Evolutionary conservation across 2,113 vertebrate genomes (phyloP), one percentile per base, ranked within the genome.

Genomic region (Pangasianodon gigas): DNA sequence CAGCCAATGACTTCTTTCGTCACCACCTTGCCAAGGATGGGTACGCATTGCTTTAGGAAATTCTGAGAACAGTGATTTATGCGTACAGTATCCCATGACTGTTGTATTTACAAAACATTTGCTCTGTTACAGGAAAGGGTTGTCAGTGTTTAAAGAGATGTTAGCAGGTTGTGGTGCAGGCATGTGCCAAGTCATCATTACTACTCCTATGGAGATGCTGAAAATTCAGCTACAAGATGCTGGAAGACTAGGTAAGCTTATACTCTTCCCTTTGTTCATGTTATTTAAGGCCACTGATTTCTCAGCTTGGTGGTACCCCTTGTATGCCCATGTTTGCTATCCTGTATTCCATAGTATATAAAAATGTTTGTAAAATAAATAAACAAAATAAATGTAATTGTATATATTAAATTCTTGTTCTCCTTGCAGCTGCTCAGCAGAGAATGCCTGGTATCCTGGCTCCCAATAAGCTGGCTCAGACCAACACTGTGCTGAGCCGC

Each of bases 191-290:
- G 97, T 97, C 18, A 74, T 97, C 80, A 81, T 97, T 82, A 97
- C 97, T 37, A 97, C 96, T 29, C 97, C 97, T 7, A 97, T 97
- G 97, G 97, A 97, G 89, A 97, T 97, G 97, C 95, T 97, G 6
- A 97, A 97, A 93, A 97, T 97, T 69, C 96, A 97, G 92, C 91
- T 97, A 0, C 97, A 97, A 91, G 97, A 97, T 88, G 97, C 97
- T 16, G 97, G 97, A 60, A 94, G 97, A 92, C 84, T 97, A 5
- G 94, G 97, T 97, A 88, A 93, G 82, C 7, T 37, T 44, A 44
- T 89, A 5, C 37, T 3, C 1, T 1, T 52, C 0, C 18, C 3
- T 26, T 46, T 69, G 8, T 56, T 62, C 24, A 24, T 79, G 16
- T 16, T 6, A 86, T 46, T 19, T n/a, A 48, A 81, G 21, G 21